Conservation (phyloP, 2,888 invertebrate genomes). For the Mimas tiliae region DNA sequence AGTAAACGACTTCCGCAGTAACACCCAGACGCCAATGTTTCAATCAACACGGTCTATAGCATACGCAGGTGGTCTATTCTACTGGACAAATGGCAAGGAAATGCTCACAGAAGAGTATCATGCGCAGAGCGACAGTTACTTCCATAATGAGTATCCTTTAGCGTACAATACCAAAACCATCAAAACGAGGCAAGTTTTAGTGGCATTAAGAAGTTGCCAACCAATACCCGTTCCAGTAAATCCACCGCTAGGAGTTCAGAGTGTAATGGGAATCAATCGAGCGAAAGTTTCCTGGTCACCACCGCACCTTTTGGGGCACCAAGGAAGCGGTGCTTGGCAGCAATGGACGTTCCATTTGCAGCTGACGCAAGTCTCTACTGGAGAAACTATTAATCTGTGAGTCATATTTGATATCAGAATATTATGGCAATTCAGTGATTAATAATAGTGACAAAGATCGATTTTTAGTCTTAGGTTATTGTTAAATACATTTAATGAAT, state of each 20-base stretch:
- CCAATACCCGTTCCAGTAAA: conserved; percentile 92
- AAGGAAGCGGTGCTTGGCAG: conserved; percentile 88
- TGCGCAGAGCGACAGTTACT: conserved; percentile 87
- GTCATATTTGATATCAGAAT: background rate
- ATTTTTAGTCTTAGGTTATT: conserved; percentile 12
- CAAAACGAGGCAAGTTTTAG: conserved; percentile 70
- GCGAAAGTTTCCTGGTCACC: conserved; percentile 93
- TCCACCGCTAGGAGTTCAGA: conserved; percentile 91
- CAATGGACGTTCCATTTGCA: conserved; percentile 92
- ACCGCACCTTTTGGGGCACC: conserved; percentile 90
- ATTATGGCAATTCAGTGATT: no score
- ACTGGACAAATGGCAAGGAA: conserved; percentile 93
- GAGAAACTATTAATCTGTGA: conserved; percentile 65
- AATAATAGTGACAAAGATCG: no score
- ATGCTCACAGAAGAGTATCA: conserved; percentile 92
- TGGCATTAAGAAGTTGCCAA: conserved; percentile 88
- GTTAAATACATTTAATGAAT: background rate
- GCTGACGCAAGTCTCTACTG: conserved; percentile 80
- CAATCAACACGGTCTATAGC: conserved; percentile 90
- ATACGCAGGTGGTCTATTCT: conserved; percentile 90
- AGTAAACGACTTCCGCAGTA: conserved; percentile 88
- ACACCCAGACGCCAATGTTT: conserved; percentile 91
- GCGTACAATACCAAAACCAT: conserved; percentile 69
- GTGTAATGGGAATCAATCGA: conserved; percentile 89
- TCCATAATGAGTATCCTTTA: conserved; percentile 90